Conservation (phyloP, 2,797 vertebrate species). For the Manis pentadactyla region DNA sequence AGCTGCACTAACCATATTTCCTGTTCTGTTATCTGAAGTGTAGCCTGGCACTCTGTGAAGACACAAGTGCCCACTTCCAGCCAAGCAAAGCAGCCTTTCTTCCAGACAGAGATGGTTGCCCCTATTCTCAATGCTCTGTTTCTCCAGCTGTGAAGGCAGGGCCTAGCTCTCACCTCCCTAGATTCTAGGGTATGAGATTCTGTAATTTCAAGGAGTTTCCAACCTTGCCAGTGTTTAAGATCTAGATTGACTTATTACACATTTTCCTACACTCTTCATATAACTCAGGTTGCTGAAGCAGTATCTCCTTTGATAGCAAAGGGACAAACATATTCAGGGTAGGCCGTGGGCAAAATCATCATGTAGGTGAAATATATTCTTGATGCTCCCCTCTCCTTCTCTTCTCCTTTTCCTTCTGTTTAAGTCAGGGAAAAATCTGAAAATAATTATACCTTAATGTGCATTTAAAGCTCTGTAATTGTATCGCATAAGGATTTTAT, state of each 20-base stretch:
- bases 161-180: not conserved
- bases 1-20: constrained; percentile 41
- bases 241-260: not conserved
- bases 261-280: not conserved
- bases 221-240: not conserved
- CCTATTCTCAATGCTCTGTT: not conserved
- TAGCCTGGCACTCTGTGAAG: constrained; percentile 36
- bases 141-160: not conserved
- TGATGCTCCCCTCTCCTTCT: not conserved
- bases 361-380: not conserved
- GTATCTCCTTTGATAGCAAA: not conserved
- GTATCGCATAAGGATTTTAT: not conserved
- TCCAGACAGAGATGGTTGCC: not conserved
- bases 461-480: not conserved
- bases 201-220: not conserved
- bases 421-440: not conserved
- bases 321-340: not conserved
- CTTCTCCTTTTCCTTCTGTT: not conserved
- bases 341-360: not conserved
- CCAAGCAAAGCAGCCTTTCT: constrained; percentile 8
- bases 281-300: not conserved
- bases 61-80: constrained; percentile 40
- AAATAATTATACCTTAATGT: not conserved
- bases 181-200: not conserved
- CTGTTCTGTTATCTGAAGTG: constrained; percentile 61